Evolutionary conservation across 2,797 vertebrate genomes (phyloP), one percentile per base, ranked within the genome.

Genomic region (Amniataba percoides): DNA sequence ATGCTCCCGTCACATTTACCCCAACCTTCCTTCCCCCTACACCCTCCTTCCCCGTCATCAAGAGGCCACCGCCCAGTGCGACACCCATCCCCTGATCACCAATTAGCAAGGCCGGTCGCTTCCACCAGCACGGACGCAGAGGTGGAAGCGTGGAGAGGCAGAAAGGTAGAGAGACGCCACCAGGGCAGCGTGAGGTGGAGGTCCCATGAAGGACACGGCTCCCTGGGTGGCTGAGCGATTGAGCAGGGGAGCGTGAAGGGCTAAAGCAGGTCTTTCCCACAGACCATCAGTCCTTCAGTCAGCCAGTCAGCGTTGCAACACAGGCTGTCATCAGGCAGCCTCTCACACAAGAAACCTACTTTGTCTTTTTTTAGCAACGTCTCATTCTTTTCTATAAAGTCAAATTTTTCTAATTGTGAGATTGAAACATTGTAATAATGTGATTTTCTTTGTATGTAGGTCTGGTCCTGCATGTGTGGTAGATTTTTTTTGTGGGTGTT

Each of bases 191-290:
- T 27, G 80, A 90, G 91, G 89, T 94, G 87, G 93, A 94, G 92
- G 94, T 94, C 90, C 87, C 89, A 67, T 91, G 89, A 95, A 94
- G 93, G 92, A 91, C 92, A 92, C 76, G 25, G 77, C 90, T 93
- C 93, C 93, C 89, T 89, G 93, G 92, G 92, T 93, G 91, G 93
- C 90, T 92, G 84, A 86, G 87, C 82, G 85, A 92, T 93, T 93
- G 90, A 91, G 91, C 92, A 92, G 2, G 81, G 85, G 91, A 93
- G 91, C 91, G 91, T 94, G 92, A 94, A 94, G 92, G 92, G 87
- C 93, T 93, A 64, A 81, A 83, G 78, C 88, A 86, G 91, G 91
- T 88, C 87, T 92, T 90, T 92, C 90, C 91, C 92, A 90, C 84
- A 86, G 87, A 92, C 83, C 83, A 83, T 78, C 88, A 78, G 75